These are phyloP conservation scores for Calameuta idolon DNA, from an alignment of 2,888 invertebrate species.

Conservation along the genomic window DNA sequence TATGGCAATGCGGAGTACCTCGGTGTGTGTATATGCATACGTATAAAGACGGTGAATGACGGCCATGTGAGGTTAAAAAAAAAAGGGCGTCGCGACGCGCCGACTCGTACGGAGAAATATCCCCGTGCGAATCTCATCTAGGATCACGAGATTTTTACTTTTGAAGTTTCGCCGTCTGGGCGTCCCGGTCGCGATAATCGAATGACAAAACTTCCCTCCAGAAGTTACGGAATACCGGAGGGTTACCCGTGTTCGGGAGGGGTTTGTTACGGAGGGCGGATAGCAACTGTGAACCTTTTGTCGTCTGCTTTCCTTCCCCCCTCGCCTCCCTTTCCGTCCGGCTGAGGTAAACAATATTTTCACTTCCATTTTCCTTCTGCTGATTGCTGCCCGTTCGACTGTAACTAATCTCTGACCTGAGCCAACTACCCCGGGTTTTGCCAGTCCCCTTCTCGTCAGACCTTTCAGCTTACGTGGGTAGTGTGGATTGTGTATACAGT, in stretches of 20 bases:
- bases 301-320: not conserved
- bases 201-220: not conserved
- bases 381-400: constrained; percentile 33
- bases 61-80: not conserved
- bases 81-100: not conserved
- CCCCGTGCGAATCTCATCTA: not conserved
- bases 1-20: not conserved
- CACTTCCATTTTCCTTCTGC: constrained; percentile 13
- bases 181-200: not conserved
- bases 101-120: not conserved
- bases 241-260: not conserved
- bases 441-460: constrained; percentile 16
- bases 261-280: not conserved
- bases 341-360: constrained; percentile 23
- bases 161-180: not conserved
- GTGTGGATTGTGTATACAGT: not conserved
- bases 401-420: constrained; percentile 28
- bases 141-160: not conserved
- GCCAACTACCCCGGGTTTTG: not conserved
- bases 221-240: not conserved
- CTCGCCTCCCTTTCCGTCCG: not conserved
- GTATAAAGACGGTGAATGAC: not conserved
- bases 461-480: not conserved
- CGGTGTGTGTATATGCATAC: no score
- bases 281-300: not conserved